These are phyloP conservation scores for Mayetiola destructor DNA, from an alignment of 2,888 invertebrate genomes.

Conservation along the genomic window DNA sequence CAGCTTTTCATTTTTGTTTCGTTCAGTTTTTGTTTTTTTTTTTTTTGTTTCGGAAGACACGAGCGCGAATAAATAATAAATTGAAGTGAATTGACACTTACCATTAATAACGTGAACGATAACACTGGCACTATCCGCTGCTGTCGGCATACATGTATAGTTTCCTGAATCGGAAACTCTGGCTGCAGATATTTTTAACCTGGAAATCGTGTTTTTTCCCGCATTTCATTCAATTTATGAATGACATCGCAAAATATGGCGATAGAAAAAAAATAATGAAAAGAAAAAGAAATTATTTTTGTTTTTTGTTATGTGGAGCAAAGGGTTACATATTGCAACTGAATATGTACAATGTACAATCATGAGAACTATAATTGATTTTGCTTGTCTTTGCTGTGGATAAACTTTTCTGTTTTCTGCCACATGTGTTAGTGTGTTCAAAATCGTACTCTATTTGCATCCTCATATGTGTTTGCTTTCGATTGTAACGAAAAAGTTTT, in stretches of 20 bases:
- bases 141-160: constrained; percentile 77
- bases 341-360: no score
- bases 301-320: no score
- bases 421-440: not conserved
- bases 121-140: constrained; percentile 68
- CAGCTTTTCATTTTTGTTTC: not conserved
- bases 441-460: no score
- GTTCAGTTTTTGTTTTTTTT: not conserved
- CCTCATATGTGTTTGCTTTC: no score
- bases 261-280: no score
- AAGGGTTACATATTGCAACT: no score
- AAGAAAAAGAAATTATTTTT: no score
- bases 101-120: constrained; percentile 83
- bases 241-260: no score
- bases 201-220: constrained; percentile 19
- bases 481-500: not conserved
- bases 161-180: constrained; percentile 69
- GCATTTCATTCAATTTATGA: not conserved
- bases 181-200: constrained; percentile 58
- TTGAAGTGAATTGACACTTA: constrained; percentile 32
- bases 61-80: constrained; percentile 3
- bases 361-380: constrained; percentile 11
- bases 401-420: not conserved
- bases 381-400: not conserved
- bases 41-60: not conserved